Evolutionary conservation across 2,113 vertebrate genomes (phyloP), one percentile per base, ranked within the genome.

Genomic region (Ameiurus melas): DNA sequence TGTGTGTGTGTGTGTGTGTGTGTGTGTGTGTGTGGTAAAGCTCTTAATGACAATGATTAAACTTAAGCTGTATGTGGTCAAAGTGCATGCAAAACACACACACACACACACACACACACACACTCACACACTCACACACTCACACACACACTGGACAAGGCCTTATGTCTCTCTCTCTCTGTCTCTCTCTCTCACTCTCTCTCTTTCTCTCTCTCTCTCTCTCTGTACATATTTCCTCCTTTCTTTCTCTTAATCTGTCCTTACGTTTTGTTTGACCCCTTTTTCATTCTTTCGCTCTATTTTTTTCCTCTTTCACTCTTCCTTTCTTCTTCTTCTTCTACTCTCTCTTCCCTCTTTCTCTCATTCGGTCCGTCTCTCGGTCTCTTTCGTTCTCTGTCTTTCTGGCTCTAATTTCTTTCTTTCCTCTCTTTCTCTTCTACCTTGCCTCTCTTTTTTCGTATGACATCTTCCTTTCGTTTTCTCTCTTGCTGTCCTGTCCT

Each of bases 41-140:
- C 30, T 4, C 68, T 66, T 66, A 66, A 66, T n/a, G 64, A 66
- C 27, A 92, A 92, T 93, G 94, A 94, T 94, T 93, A 93, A 81
- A 86, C 91, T 58, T 95, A 94, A 92, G 89, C 92, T 89, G 92
- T 91, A 89, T 88, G 91, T 92, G 92, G 91, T 92, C 90, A 89
- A 92, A 88, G 88, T 60, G 66, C 82, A 75, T 70, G 25, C 66
- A 33, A 14, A 14, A 84, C 60, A 84, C 60, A 68, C 39, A 70
- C 83, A 84, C 83, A 84, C 39, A 30, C 83, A 68, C 62, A 84
- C 39, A 30, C 83, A 68, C 62, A 84, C 39, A 30, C 83, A 68
- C 62, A n/a, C n/a, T n/a, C n/a, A 84, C 60, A 84, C 60, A 68
- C 39, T 53, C 83, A 84, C 83, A 84, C 60, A 84, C 60, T 51